These are phyloP conservation scores for Miltochrista miniata DNA, from an alignment of 2,888 invertebrate species.

Conservation along the genomic window DNA sequence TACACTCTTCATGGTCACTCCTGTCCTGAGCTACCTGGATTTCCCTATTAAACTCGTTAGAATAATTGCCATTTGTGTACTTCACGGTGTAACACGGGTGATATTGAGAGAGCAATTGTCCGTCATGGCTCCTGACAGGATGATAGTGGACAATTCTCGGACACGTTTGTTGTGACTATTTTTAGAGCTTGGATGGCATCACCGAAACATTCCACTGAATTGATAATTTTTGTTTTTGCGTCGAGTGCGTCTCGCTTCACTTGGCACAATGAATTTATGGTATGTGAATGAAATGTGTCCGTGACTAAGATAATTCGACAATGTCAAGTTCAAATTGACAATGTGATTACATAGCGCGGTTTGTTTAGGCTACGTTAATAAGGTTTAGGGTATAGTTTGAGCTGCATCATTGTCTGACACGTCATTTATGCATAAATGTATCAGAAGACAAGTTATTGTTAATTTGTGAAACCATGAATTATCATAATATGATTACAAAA, in stretches of 20 bases:
- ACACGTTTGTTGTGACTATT: conserved; percentile 65
- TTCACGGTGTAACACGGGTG: conserved; percentile 36
- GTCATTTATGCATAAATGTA: background rate
- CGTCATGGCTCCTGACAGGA: conserved; percentile 63
- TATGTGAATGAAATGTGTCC: conserved; percentile 22
- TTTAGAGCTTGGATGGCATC: conserved; percentile 69
- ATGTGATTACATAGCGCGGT: background rate
- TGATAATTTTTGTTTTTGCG: conserved; percentile 53
- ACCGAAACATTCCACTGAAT: conserved; percentile 65
- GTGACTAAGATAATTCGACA: conserved; percentile 26
- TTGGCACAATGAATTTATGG: conserved; percentile 20
- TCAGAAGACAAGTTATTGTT: background rate
- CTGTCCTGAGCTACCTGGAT: conserved; percentile 22
- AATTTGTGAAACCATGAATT: background rate
- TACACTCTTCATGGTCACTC: background rate
- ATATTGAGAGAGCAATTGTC: conserved; percentile 54
- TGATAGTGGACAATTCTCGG: conserved; percentile 62
- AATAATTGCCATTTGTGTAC: conserved; percentile 39
- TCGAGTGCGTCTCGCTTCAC: conserved; percentile 39
- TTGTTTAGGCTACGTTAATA: background rate
- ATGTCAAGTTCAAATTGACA: conserved; percentile 27
- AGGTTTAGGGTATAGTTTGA: background rate
- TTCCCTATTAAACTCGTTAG: conserved; percentile 34
- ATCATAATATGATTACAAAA: background rate
- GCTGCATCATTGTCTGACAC: background rate